Evolutionary conservation across 2,113 vertebrate genomes (phyloP).

Genomic region (Dipodomys merriami): DNA sequence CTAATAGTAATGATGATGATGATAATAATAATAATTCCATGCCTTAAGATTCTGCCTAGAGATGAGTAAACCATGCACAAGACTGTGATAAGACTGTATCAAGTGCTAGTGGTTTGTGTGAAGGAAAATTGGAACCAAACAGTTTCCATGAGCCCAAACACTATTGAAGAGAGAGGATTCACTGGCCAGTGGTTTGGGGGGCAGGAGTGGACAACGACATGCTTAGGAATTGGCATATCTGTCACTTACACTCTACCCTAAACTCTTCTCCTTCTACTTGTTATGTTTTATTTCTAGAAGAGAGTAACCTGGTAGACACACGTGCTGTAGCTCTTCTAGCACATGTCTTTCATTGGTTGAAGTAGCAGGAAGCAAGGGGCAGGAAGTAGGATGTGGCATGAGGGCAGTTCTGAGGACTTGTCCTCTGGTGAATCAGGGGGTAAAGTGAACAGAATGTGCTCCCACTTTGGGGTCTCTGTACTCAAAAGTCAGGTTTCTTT

Average conservation of each 20-base stretch:
- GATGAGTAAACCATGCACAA: background rate
- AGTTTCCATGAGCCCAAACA: background rate
- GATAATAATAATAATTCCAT: background rate
- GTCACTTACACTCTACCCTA: no score
- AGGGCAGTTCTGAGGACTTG: rapidly evolving
- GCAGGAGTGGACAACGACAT: no score
- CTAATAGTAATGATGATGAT: background rate
- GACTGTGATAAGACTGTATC: background rate
- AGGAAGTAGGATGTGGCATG: background rate
- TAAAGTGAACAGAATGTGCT: background rate
- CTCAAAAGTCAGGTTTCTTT: background rate
- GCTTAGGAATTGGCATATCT: background rate
- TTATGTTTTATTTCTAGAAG: background rate
- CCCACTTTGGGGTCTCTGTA: background rate
- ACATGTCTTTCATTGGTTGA: background rate
- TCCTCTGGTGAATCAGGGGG: background rate
- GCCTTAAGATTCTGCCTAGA: background rate
- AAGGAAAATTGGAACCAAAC: background rate
- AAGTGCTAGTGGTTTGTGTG: background rate
- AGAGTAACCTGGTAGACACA: background rate
- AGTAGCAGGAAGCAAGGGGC: background rate
- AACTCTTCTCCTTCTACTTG: background rate
- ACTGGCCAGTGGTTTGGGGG: background rate
- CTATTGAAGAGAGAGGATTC: background rate
- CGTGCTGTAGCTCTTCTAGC: background rate